phyloP scores from a whole-genome alignment of 2,113 vertebrate species.

The Ictidomys tridecemlineatus region DNA sequence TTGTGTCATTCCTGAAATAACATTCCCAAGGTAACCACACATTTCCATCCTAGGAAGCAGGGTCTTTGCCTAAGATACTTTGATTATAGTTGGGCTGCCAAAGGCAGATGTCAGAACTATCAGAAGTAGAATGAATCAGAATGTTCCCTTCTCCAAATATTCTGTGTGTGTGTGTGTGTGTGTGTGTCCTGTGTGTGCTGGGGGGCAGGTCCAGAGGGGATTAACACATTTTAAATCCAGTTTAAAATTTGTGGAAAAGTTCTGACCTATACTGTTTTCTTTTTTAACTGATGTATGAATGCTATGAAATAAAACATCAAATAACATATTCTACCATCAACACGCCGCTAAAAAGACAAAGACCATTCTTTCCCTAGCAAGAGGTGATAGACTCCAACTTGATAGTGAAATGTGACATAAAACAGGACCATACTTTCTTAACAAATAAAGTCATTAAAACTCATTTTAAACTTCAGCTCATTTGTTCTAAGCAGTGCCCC shows the following conservation, averaged over 20 bases:
- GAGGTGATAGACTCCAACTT: conserved; percentile 3
- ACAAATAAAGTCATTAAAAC: conserved; percentile 75
- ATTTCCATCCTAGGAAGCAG: neutral
- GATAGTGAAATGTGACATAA: neutral
- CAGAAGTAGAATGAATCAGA: neutral
- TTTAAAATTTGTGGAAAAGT: conserved; percentile 35
- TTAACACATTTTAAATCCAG: neutral
- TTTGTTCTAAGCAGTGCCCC: conserved; percentile 12
- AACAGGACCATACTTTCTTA: conserved; percentile 46
- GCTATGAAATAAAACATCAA: conserved; percentile 34
- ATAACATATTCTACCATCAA: neutral
- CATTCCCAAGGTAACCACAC: neutral
- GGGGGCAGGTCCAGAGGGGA: neutral
- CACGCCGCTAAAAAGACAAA: neutral
- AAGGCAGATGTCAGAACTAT: neutral
- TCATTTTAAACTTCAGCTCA: conserved; percentile 26
- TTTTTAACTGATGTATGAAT: neutral
- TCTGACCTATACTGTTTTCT: neutral
- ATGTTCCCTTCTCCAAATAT: neutral
- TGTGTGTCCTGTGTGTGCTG: neutral
- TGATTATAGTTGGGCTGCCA: neutral
- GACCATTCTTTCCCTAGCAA: conserved; percentile 16
- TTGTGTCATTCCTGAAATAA: neutral
- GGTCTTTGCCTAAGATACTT: neutral
- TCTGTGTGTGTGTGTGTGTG: too few relatives aligned